A percentile compares a stretch with the other conserved stretches of the same genome.
These are phyloP conservation scores for Poecilia wingei DNA, from an alignment of 2,797 vertebrate genomes.

Conservation along the genomic window DNA sequence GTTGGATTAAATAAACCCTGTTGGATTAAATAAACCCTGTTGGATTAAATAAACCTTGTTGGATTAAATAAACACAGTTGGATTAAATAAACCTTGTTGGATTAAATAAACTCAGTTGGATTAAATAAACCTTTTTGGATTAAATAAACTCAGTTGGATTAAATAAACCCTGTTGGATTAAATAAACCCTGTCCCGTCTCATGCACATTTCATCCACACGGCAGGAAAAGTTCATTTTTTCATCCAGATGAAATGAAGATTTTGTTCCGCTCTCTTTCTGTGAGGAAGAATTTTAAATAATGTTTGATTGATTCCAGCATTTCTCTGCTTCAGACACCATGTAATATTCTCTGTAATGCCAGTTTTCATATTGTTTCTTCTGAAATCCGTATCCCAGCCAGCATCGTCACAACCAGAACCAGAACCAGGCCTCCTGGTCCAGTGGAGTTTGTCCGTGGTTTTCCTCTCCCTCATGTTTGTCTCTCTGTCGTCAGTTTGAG, in stretches of 20 bases:
- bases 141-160: no score
- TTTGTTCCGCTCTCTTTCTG: background rate
- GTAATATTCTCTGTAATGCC: background rate
- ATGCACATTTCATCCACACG: background rate
- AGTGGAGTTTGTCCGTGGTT: background rate
- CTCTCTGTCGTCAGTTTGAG: conserved; percentile 85
- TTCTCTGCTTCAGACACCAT: background rate
- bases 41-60: no score
- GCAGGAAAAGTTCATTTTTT: background rate
- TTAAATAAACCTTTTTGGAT: no score
- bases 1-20: no score
- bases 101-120: no score
- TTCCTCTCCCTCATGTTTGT: background rate
- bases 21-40: no score
- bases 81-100: no score
- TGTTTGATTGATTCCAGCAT: background rate
- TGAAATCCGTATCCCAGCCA: background rate
- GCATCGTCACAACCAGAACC: background rate
- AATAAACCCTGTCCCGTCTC: background rate
- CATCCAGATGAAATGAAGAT: background rate
- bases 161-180: no score
- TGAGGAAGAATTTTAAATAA: background rate
- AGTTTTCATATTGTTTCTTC: background rate
- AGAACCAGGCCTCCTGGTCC: background rate
- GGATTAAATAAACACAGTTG: no score